Evolutionary conservation across 2,797 vertebrate genomes (phyloP), one percentile per base, ranked within the genome.

Genomic region (Phoeniculus purpureus): DNA sequence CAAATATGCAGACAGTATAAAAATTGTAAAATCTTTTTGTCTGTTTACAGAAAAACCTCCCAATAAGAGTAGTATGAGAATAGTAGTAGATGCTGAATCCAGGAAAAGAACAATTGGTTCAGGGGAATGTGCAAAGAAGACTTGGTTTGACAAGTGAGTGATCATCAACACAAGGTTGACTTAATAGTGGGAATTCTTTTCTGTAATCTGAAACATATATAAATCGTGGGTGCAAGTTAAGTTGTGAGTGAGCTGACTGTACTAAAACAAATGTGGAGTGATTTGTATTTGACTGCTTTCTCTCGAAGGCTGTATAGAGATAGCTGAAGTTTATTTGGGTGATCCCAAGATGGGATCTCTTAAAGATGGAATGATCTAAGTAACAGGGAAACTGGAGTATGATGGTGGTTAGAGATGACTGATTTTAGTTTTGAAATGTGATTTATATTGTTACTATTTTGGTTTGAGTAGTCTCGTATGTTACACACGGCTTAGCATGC

Each of bases 81-180:
- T 99, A 75, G 99, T 99, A 74, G 98, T 99, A 97, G 99, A 99
- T 94, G 99, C 98, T 13, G 98, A 99, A 90, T 97, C 98, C 23
- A 98, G 99, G 94, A 99, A 99, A 96, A 98, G 99, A 97, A 97
- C 98, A 31, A 96, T 97, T 70, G 93, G 96, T 51, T 94, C 97
- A 77, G 98, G 98, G 12, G 98, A 99, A 73, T 97, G 98, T 93
- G 98, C 96, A 52, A 99, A 99, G 97, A 99, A 99, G 97, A 98
- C 98, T 66, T 99, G 99, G 99, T 99, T 99, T 98, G 98, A 99
- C 96, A 99, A 99, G 99, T 99, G 98, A 98, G 98, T 94, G 91
- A 79, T 68, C 29, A 4, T 88, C 89, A 67, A 87, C 45, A 29
- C 27, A 40, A 54, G 59, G 40, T 78, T 94, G 64, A 6, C 45